Evolutionary conservation across 2,113 vertebrate species (phyloP).

Genomic region (Phalacrocorax carbo): DNA sequence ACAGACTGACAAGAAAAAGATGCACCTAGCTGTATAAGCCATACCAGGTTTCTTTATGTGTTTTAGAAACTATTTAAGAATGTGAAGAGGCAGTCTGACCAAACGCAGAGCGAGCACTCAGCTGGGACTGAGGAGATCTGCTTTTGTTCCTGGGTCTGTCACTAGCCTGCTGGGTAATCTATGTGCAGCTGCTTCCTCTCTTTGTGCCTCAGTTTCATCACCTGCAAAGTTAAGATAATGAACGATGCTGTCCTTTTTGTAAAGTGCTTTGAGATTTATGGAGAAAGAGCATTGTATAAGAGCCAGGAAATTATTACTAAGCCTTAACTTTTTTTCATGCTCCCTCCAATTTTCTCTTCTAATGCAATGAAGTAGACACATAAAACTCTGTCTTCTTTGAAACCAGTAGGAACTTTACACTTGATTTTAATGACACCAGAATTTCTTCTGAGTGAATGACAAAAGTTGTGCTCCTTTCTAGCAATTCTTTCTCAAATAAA

Average conservation of each 20-base stretch:
- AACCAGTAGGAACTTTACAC: background rate
- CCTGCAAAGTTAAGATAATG: background rate
- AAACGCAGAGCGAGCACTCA: background rate
- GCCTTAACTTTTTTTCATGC: background rate
- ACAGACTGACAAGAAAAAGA: background rate
- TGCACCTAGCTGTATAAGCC: background rate
- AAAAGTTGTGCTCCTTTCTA: background rate
- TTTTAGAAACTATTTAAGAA: background rate
- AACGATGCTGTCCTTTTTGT: background rate
- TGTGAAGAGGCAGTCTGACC: background rate
- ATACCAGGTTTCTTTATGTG: background rate
- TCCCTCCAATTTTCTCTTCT: background rate
- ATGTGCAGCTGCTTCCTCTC: background rate
- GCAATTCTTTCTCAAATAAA: background rate
- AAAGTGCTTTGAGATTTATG: background rate
- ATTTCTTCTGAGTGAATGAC: background rate
- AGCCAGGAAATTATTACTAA: background rate
- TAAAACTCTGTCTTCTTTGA: background rate
- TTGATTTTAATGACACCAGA: background rate
- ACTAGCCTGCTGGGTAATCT: background rate
- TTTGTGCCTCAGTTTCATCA: background rate
- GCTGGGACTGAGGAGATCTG: background rate
- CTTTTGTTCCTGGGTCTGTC: background rate
- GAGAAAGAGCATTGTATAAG: background rate
- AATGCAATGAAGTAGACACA: background rate